phyloP scores from a whole-genome alignment of 2,113 vertebrate genomes.

The Sialia sialis region DNA sequence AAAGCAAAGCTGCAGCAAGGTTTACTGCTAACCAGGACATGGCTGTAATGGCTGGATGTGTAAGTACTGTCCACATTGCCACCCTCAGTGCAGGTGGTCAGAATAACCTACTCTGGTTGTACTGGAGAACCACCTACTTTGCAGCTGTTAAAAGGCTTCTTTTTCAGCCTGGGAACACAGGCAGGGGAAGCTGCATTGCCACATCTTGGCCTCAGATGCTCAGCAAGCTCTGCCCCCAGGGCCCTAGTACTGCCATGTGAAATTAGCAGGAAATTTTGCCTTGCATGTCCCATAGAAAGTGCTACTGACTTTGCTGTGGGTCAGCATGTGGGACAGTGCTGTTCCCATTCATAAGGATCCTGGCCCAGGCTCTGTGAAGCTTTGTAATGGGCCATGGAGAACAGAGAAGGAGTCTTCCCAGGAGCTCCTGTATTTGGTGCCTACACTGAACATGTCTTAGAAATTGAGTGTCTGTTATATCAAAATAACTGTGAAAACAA shows the following conservation, averaged over 20 bases:
- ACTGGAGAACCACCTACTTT: not conserved
- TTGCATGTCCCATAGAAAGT: not conserved
- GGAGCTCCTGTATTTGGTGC: not conserved
- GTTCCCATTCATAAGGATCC: not conserved
- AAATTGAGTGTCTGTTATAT: not conserved
- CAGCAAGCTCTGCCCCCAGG: not conserved
- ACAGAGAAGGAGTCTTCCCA: not conserved
- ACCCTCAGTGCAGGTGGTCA: not conserved
- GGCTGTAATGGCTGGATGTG: not conserved
- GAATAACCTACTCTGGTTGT: not conserved
- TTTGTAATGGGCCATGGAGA: not conserved
- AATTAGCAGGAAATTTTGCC: not conserved
- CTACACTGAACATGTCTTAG: not conserved
- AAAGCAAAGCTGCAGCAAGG: not conserved
- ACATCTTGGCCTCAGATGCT: not conserved
- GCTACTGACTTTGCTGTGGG: not conserved
- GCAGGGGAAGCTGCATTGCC: not conserved
- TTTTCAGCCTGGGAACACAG: rapidly evolving
- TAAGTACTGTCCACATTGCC: not conserved
- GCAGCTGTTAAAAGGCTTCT: not conserved
- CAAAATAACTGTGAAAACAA: not conserved
- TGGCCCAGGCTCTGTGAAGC: not conserved
- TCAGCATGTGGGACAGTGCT: rapidly evolving
- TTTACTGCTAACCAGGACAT: not conserved
- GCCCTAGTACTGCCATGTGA: not conserved